A percentile compares a stretch with the other conserved stretches of the same genome.
phyloP scores from a whole-genome alignment of 1,140 invertebrate genomes.

The Lepidurus apus region DNA sequence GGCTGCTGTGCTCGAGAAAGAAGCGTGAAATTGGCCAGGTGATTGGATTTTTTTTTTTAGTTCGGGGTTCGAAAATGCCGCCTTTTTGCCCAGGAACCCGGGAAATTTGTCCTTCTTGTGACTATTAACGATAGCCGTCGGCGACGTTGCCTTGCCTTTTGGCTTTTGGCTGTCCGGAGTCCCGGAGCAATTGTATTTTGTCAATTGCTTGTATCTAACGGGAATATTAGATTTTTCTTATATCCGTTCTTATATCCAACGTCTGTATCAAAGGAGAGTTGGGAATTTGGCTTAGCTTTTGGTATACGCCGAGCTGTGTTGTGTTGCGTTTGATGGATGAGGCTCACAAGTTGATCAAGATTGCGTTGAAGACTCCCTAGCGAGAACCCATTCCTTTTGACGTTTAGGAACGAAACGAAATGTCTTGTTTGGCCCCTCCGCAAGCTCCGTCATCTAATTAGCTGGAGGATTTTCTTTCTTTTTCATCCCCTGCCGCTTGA shows the following conservation, averaged over 20 bases:
- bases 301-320: not conserved
- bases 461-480: not conserved
- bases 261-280: not conserved
- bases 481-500: not conserved
- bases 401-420: not conserved
- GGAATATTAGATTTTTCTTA: no score
- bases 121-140: slow-evolving; percentile 11
- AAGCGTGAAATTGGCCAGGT: slow-evolving; percentile 9
- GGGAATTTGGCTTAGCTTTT: not conserved
- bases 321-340: not conserved
- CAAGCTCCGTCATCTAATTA: not conserved
- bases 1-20: not conserved
- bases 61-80: not conserved
- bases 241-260: no score
- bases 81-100: not conserved
- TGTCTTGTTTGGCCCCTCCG: not conserved
- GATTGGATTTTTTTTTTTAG: not conserved
- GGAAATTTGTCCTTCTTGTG: slow-evolving; percentile 15
- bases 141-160: not conserved
- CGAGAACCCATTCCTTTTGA: slow-evolving; percentile 8
- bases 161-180: not conserved
- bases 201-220: no score
- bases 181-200: no score
- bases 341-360: not conserved
- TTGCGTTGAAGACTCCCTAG: slow-evolving; percentile 18